These are phyloP conservation scores for Linnaemya tessellans DNA, from an alignment of 2,888 invertebrate genomes.

Conservation along the genomic window DNA sequence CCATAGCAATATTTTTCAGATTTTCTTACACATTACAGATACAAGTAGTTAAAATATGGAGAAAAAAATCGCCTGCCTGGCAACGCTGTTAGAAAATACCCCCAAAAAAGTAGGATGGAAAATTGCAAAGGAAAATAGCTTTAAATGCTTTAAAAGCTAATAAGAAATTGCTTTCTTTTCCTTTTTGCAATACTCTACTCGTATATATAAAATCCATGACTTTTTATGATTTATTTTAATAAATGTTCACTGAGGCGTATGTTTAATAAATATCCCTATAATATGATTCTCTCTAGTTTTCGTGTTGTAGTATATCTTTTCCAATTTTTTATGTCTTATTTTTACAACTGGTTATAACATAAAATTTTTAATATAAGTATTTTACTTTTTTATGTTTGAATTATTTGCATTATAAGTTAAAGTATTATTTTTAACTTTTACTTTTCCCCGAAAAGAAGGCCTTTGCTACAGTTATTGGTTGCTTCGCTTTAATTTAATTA, in stretches of 20 bases:
- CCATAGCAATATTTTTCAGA: no score
- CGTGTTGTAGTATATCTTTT: background rate
- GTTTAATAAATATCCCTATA: slow-evolving; percentile 27
- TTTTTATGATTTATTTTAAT: slow-evolving; percentile 39
- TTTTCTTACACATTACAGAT: no score
- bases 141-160: background rate
- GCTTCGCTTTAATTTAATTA: slow-evolving; percentile 11
- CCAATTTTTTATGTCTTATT: slow-evolving; percentile 1
- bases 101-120: no score
- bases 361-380: background rate
- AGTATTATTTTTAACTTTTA: background rate
- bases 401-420: slow-evolving; percentile 1
- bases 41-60: no score
- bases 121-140: background rate
- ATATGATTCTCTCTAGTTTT: slow-evolving; percentile 19
- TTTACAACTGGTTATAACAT: background rate
- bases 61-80: no score
- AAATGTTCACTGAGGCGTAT: slow-evolving; percentile 47
- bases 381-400: background rate
- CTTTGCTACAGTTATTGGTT: background rate
- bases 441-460: background rate
- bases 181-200: background rate
- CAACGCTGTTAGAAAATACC: no score
- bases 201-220: background rate
- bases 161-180: background rate